These are phyloP conservation scores for Balanococcus diminutus DNA, from an alignment of 2,888 invertebrate genomes.

Conservation along the genomic window DNA sequence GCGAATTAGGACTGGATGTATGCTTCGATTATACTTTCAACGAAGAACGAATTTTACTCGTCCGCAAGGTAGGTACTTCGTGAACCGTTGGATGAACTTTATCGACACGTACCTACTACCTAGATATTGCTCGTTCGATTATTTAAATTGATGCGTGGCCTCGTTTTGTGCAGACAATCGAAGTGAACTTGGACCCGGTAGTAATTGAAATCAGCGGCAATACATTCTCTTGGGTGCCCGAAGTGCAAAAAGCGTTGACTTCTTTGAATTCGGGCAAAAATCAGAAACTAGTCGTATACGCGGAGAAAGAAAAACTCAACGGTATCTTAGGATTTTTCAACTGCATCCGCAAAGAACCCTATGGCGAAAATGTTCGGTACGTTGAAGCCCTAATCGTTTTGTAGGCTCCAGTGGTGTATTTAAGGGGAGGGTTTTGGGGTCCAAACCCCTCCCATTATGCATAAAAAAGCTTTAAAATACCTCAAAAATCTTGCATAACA, in stretches of 20 bases:
- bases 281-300: conserved; percentile 70
- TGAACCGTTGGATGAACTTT: not conserved
- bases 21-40: conserved; percentile 65
- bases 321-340: conserved; percentile 90
- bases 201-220: conserved; percentile 64
- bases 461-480: no score
- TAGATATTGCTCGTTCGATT: not conserved
- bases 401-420: no score
- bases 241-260: conserved; percentile 60
- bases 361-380: conserved; percentile 67
- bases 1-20: conserved; percentile 62
- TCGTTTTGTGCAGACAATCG: not conserved
- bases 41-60: conserved; percentile 65
- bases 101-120: not conserved
- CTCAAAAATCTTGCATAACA: no score
- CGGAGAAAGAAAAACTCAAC: conserved; percentile 71
- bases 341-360: conserved; percentile 81
- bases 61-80: conserved; percentile 63
- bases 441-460: no score
- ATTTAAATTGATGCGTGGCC: no score
- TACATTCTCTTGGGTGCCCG: conserved; percentile 66
- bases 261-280: conserved; percentile 63
- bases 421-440: no score
- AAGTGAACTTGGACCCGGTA: conserved; percentile 62
- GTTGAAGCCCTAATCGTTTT: no score